Evolutionary conservation across 2,797 vertebrate genomes (phyloP).

Genomic region (Clarias pachynema): DNA sequence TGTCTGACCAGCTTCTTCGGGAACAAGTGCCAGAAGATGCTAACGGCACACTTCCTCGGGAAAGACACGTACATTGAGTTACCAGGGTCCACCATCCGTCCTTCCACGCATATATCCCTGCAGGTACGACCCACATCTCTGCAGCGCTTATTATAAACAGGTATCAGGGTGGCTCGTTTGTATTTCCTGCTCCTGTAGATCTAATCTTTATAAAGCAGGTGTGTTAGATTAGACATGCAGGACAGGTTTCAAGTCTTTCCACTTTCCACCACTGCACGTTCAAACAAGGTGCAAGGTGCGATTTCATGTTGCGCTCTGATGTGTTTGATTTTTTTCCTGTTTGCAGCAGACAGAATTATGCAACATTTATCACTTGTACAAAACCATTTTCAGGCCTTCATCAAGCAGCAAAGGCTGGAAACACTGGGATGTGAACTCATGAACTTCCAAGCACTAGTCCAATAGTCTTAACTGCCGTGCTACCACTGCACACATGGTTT

Average conservation of each 20-base stretch:
- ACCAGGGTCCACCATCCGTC: conserved; percentile 81
- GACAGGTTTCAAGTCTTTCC: background rate
- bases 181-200: background rate
- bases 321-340: background rate
- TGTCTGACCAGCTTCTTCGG: conserved; percentile 90
- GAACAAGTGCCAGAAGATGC: conserved; percentile 89
- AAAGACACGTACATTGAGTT: conserved; percentile 90
- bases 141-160: conserved; percentile 6
- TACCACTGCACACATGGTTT: background rate
- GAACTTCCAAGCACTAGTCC: background rate
- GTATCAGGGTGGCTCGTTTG: background rate
- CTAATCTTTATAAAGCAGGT: conserved; percentile 1
- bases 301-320: too few species aligned
- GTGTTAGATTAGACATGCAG: conserved; percentile 11
- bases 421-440: background rate
- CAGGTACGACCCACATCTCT: conserved; percentile 74
- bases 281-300: background rate
- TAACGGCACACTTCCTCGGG: conserved; percentile 91
- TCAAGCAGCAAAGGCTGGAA: background rate
- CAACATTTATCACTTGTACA: background rate
- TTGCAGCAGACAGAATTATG: background rate
- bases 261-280: background rate
- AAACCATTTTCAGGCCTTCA: background rate
- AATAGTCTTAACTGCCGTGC: background rate
- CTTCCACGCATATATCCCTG: conserved; percentile 90